Conservation (phyloP, 2,888 invertebrate species). For the Scelioninae gen. 1 region DNA sequence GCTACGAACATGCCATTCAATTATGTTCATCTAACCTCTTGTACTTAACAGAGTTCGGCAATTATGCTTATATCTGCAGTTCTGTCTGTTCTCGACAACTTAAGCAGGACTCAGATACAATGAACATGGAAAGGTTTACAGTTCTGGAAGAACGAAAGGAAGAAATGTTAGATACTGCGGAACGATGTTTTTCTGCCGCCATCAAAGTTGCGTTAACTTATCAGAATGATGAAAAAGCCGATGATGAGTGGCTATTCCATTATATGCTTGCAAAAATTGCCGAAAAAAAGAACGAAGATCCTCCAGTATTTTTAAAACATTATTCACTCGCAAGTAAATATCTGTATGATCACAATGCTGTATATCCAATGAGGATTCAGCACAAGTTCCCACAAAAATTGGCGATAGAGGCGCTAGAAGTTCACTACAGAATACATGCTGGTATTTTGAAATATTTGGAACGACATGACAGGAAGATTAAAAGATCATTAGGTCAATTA, state of each 20-base stretch:
- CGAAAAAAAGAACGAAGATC: slow-evolving; percentile 92
- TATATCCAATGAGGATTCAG: slow-evolving; percentile 93
- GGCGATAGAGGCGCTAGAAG: slow-evolving; percentile 94
- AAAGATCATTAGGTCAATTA: slow-evolving; percentile 86
- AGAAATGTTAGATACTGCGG: slow-evolving; percentile 91
- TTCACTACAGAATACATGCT: slow-evolving; percentile 93
- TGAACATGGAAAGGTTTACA: slow-evolving; percentile 90
- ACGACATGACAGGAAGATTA: slow-evolving; percentile 89
- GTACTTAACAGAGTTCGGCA: slow-evolving; percentile 96
- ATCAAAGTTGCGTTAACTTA: slow-evolving; percentile 87
- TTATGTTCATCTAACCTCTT: slow-evolving; percentile 90
- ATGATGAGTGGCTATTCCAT: slow-evolving; percentile 96
- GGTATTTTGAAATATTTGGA: slow-evolving; percentile 95
- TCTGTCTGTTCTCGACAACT: slow-evolving; percentile 94
- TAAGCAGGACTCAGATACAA: slow-evolving; percentile 91
- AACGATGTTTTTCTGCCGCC: slow-evolving; percentile 91
- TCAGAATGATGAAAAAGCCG: slow-evolving; percentile 86
- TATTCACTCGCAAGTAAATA: slow-evolving; percentile 91
- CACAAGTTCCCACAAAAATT: slow-evolving; percentile 93
- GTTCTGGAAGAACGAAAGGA: slow-evolving; percentile 91
- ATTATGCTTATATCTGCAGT: slow-evolving; percentile 94
- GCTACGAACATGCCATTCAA: slow-evolving; percentile 92
- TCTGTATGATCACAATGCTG: slow-evolving; percentile 91
- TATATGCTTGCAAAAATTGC: slow-evolving; percentile 98
- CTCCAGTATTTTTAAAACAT: slow-evolving; percentile 90